Evolutionary conservation across 2,797 vertebrate species (phyloP).

Genomic region (Lateolabrax maculatus): DNA sequence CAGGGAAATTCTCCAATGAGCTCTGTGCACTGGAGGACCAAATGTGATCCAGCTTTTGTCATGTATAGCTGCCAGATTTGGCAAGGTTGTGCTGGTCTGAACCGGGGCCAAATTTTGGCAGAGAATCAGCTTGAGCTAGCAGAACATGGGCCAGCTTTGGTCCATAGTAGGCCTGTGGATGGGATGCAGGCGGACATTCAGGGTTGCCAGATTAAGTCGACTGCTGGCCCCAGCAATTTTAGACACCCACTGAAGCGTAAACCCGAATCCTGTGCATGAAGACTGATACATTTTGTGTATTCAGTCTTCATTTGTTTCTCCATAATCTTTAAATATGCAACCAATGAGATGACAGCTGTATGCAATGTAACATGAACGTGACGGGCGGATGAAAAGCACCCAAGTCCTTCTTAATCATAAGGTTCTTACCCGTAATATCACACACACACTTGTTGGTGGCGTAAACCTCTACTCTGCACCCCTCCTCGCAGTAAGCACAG

Average conservation of each 20-base stretch:
- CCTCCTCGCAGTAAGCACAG: neutral
- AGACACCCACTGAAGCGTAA: neutral
- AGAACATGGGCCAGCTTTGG: neutral
- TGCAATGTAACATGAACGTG: neutral
- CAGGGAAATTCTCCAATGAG: slow-evolving; percentile 9
- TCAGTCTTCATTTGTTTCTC: too few species aligned
- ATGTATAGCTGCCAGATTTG: slow-evolving; percentile 43
- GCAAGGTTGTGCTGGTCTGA: slow-evolving; percentile 15
- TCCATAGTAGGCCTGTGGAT: slow-evolving; percentile 8
- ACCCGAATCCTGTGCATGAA: neutral
- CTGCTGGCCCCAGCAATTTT: neutral
- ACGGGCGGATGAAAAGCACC: neutral
- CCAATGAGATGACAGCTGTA: neutral
- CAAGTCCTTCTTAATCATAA: too few species aligned
- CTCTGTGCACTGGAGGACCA: slow-evolving; percentile 6
- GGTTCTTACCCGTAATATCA: neutral
- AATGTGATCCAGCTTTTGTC: slow-evolving; percentile 43
- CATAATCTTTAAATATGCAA: too few species aligned
- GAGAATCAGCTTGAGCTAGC: slow-evolving; percentile 7
- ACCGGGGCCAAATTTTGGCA: slow-evolving; percentile 5
- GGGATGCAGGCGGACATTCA: slow-evolving; percentile 28
- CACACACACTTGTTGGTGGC: neutral
- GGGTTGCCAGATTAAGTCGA: slow-evolving; percentile 9
- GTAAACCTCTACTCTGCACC: neutral
- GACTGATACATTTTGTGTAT: slow-evolving; percentile 3